Evolutionary conservation across 2,797 vertebrate genomes (phyloP).

Genomic region (Danionella dracula): DNA sequence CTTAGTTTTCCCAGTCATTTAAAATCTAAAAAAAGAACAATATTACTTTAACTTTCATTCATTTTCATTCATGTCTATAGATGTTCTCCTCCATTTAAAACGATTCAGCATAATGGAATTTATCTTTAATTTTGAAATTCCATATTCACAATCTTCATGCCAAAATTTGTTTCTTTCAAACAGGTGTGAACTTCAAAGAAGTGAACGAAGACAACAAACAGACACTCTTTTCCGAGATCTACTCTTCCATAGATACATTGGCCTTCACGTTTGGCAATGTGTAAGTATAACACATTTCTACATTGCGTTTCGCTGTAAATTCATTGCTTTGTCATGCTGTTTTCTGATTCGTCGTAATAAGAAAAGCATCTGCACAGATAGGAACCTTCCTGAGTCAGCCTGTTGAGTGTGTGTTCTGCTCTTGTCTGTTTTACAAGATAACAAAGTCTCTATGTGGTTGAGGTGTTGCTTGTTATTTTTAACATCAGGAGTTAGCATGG

Average conservation of each 20-base stretch:
- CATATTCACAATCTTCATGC: too few species aligned
- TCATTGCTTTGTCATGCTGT: not conserved
- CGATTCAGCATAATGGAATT: too few species aligned
- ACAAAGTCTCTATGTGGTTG: not conserved
- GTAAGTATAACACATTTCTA: conserved; percentile 70
- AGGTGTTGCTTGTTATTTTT: conserved; percentile 10
- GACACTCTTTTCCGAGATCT: conserved; percentile 85
- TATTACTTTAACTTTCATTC: too few species aligned
- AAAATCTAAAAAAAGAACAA: too few species aligned
- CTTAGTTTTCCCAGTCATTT: too few species aligned
- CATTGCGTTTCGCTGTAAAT: not conserved
- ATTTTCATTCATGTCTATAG: too few species aligned
- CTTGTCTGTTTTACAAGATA: conserved; percentile 20
- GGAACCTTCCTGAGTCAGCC: conserved; percentile 30
- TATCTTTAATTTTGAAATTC: too few species aligned
- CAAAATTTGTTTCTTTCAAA: not conserved
- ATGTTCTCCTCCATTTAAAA: too few species aligned
- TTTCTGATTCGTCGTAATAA: not conserved
- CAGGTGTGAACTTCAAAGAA: conserved; percentile 95
- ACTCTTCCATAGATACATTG: conserved; percentile 90
- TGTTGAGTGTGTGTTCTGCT: conserved; percentile 13
- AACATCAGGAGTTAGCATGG: conserved; percentile 10
- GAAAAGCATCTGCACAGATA: conserved; percentile 12
- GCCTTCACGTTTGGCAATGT: conserved; percentile 98
- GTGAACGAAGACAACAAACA: conserved; percentile 91